Percentiles rank a stretch among this genome's conserved stretches.
Evolutionary conservation across 2,797 vertebrate genomes (phyloP).

Genomic region (Enteromius mattozi): DNA sequence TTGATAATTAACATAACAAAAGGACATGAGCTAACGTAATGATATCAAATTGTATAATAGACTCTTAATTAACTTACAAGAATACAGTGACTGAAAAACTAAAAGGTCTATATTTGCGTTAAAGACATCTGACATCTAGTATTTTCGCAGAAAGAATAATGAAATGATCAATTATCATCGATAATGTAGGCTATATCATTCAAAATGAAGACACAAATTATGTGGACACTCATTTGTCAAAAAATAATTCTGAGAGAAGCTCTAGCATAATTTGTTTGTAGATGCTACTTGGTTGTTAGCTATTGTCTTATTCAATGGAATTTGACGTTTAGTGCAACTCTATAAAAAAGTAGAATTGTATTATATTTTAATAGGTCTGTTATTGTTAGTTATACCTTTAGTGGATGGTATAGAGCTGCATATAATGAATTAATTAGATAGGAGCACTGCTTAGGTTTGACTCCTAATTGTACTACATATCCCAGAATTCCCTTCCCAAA

Average conservation of each 20-base stretch:
- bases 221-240: not conserved
- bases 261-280: not conserved
- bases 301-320: not conserved
- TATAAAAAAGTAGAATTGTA: not conserved
- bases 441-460: not conserved
- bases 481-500: slow-evolving; percentile 53
- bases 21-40: not conserved
- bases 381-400: not conserved
- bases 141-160: not conserved
- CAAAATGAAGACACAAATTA: not conserved
- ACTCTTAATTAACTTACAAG: not conserved
- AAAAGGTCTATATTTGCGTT: not conserved
- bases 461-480: slow-evolving; percentile 46
- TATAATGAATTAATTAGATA: not conserved
- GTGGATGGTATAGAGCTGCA: not conserved
- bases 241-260: not conserved
- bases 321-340: not conserved
- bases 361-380: not conserved
- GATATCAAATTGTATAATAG: not conserved
- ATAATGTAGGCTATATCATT: not conserved
- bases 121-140: not conserved
- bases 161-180: not conserved
- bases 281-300: not conserved
- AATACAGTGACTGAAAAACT: not conserved
- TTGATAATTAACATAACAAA: not conserved